phyloP scores from a whole-genome alignment of 1,140 invertebrate species.

The Cecropterus lyciades region DNA sequence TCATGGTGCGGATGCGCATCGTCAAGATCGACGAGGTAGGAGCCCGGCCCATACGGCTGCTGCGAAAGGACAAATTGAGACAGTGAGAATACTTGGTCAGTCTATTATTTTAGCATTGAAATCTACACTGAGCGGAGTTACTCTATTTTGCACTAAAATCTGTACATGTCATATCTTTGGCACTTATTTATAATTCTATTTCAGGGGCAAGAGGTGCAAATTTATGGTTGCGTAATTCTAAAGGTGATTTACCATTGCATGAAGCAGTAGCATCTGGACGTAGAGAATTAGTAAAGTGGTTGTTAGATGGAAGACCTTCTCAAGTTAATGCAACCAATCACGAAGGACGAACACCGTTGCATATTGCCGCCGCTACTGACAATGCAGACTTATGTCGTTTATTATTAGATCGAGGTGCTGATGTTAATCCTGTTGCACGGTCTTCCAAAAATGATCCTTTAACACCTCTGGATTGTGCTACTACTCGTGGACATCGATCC shows the following conservation, averaged over 20 bases:
- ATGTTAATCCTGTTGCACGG: slow-evolving; percentile 93
- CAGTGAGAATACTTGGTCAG: slow-evolving; percentile 83
- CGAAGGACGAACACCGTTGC: slow-evolving; percentile 96
- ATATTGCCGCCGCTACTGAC: slow-evolving; percentile 97
- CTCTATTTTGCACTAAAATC: too few relatives aligned
- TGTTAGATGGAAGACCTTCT: slow-evolving; percentile 92
- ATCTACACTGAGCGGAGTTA: too few relatives aligned
- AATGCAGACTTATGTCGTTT: slow-evolving; percentile 97
- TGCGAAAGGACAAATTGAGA: slow-evolving; percentile 95
- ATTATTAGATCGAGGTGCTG: slow-evolving; percentile 91
- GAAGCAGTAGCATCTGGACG: slow-evolving; percentile 97
- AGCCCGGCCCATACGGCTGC: slow-evolving; percentile 94
- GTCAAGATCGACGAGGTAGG: slow-evolving; percentile 96
- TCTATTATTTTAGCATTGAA: neutral
- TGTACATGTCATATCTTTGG: too few relatives aligned
- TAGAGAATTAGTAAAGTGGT: slow-evolving; percentile 94
- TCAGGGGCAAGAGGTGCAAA: slow-evolving; percentile 93
- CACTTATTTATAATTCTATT: slow-evolving; percentile 31
- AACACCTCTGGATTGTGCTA: slow-evolving; percentile 95
- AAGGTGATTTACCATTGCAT: slow-evolving; percentile 96
- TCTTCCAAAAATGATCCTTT: slow-evolving; percentile 92
- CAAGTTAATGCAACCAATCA: slow-evolving; percentile 95
- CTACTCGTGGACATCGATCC: slow-evolving; percentile 92
- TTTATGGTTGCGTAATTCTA: slow-evolving; percentile 95
- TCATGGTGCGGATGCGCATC: slow-evolving; percentile 95